Evolutionary conservation across 2,113 vertebrate species (phyloP), one percentile per base, ranked within the genome.

Genomic region (Malurus elegans): DNA sequence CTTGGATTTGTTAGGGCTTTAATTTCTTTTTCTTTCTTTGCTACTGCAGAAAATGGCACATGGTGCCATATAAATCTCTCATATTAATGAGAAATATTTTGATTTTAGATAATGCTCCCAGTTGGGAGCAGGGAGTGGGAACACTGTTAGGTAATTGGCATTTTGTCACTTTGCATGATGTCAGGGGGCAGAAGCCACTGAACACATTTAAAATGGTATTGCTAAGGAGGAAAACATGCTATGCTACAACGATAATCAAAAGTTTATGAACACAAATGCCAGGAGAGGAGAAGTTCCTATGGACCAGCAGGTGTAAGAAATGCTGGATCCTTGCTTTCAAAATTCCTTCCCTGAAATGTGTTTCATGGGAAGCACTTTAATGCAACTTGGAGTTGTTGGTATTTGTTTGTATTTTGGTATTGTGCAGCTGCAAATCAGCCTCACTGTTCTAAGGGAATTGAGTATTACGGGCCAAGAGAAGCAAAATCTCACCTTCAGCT

Each of bases 181-280:
- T 56, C 29, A 38, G 16, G 20, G 12, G 11, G 40, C 32, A 82
- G 62, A 89, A 94, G 11, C 14, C 24, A n/a, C 8, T 58, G 32
- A 83, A 53, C 20, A 48, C 11, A 53, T 28, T 66, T 58, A 40
- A 89, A 91, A 84, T 44, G 3, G 7, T 42, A 45, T 34, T 78
- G 19, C 25, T 62, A 60, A 62, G 29, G 32, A 73, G 24, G 14
- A 88, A 76, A 89, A 69, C 40, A 51, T 2, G 4, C 14, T 36
- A 38, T 0, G 0, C 18, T 67, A 40, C 9, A 54, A 13, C n/a
- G 16, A 25, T 53, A 50, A 53, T 12, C 2, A 6, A 32, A 83
- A 60, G 18, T 32, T 69, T 44, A 73, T 19, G 40, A 80, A 65
- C 29, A 47, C 3, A 53, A 89, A 57, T 17, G 7, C 16, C 51